These are phyloP conservation scores for Papilio helenus DNA, from an alignment of 1,140 invertebrate species.

Conservation along the genomic window DNA sequence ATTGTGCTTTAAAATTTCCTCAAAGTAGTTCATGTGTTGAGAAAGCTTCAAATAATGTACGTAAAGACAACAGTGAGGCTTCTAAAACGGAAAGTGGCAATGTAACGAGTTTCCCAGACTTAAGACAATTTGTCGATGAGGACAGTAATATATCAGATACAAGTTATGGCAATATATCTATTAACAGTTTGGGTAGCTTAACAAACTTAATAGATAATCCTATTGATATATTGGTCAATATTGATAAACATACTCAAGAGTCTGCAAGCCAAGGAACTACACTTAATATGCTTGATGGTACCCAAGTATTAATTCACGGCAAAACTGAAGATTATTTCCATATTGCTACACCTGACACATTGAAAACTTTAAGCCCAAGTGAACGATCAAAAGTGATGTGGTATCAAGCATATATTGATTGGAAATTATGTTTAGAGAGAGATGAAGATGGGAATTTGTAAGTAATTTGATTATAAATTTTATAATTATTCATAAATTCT, in stretches of 20 bases:
- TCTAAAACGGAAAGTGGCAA: not conserved
- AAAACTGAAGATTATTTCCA: conserved; percentile 60
- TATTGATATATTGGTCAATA: conserved; percentile 47
- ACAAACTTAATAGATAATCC: conserved; percentile 48
- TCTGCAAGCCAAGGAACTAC: not conserved
- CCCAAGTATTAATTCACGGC: conserved; percentile 44
- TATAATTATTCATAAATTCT: too few relatives aligned
- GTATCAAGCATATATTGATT: conserved; percentile 63
- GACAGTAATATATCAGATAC: conserved; percentile 57
- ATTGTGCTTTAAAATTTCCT: not conserved
- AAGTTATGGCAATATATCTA: conserved; percentile 54
- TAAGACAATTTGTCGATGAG: conserved; percentile 51
- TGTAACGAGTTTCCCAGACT: conserved; percentile 45
- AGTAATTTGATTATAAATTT: conserved; percentile 49
- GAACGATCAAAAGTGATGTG: conserved; percentile 51
- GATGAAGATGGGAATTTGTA: conserved; percentile 68
- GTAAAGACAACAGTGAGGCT: not conserved
- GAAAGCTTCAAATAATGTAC: conserved; percentile 25
- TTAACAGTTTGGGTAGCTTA: conserved; percentile 46
- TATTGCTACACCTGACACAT: conserved; percentile 52
- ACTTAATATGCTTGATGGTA: conserved; percentile 51
- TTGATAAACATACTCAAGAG: conserved; percentile 53
- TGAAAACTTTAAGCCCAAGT: conserved; percentile 44
- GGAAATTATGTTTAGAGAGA: conserved; percentile 56
- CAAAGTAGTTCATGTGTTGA: not conserved